phyloP scores from a whole-genome alignment of 2,113 vertebrate genomes.

The Equus przewalskii region DNA sequence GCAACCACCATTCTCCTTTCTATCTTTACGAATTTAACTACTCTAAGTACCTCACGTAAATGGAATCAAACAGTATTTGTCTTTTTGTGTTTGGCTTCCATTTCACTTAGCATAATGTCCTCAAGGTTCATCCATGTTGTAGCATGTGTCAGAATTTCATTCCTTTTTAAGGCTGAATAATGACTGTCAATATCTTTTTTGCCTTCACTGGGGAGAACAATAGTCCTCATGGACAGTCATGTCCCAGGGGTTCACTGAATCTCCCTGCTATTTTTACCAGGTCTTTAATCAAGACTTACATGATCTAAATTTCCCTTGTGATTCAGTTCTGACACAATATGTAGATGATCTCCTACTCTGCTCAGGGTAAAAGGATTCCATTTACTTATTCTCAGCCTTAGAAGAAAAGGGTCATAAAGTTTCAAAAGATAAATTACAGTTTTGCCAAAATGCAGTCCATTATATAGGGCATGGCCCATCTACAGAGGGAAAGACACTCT shows the following conservation, averaged over 20 bases:
- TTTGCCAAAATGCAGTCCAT: not conserved
- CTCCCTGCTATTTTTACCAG: not conserved
- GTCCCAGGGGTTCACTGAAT: not conserved
- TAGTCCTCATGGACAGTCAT: not conserved
- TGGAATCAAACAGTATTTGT: not conserved
- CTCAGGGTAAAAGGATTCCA: not conserved
- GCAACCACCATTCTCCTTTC: not conserved
- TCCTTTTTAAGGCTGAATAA: constrained; percentile 13
- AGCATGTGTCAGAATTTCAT: not conserved
- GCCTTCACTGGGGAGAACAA: not conserved
- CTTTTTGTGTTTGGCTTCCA: not conserved
- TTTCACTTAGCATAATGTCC: not conserved
- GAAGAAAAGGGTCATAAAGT: not conserved
- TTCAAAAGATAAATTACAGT: not conserved
- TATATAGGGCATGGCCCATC: not conserved
- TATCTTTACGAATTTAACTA: not conserved
- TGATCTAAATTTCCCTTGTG: not conserved
- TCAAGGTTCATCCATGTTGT: not conserved
- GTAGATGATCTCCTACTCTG: not conserved
- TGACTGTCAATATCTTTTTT: not conserved
- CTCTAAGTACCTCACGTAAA: not conserved
- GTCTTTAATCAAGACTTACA: not conserved
- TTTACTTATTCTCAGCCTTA: not conserved
- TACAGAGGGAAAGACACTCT: not conserved
- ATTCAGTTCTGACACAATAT: not conserved